phyloP scores from a whole-genome alignment of 2,113 vertebrate species.

The Neodontobutis hainanensis region DNA sequence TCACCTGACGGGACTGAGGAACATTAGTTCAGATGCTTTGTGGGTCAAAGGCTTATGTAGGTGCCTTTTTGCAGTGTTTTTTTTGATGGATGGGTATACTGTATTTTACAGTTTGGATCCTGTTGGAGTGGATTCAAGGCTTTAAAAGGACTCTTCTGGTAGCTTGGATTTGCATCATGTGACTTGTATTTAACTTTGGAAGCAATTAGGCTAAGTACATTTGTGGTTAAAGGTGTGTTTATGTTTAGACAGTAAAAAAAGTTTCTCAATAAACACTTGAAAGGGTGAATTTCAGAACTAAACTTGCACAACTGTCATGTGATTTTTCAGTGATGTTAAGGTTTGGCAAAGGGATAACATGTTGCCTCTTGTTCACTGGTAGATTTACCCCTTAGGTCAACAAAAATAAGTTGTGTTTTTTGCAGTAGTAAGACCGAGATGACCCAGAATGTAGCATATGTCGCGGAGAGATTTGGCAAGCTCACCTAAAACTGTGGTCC shows the following conservation, averaged over 20 bases:
- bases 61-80: neutral
- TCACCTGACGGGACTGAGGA: neutral
- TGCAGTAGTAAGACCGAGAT: constrained; percentile 37
- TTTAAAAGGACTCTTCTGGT: too few species aligned
- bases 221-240: too few species aligned
- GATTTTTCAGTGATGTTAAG: neutral
- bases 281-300: neutral
- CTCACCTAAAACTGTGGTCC: constrained; percentile 37
- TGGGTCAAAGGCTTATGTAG: neutral
- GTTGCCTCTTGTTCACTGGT: neutral
- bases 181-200: too few species aligned
- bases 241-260: too few species aligned
- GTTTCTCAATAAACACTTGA: too few species aligned
- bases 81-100: too few species aligned
- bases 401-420: constrained; percentile 33
- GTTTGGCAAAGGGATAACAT: constrained; percentile 11
- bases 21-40: neutral
- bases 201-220: too few species aligned
- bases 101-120: too few species aligned
- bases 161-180: too few species aligned
- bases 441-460: constrained; percentile 39
- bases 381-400: constrained; percentile 22
- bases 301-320: neutral
- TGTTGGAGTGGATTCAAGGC: too few species aligned
- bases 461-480: constrained; percentile 33